These are phyloP conservation scores for Troglohyphantes excavatus DNA, from an alignment of 2,888 invertebrate genomes.

Conservation along the genomic window DNA sequence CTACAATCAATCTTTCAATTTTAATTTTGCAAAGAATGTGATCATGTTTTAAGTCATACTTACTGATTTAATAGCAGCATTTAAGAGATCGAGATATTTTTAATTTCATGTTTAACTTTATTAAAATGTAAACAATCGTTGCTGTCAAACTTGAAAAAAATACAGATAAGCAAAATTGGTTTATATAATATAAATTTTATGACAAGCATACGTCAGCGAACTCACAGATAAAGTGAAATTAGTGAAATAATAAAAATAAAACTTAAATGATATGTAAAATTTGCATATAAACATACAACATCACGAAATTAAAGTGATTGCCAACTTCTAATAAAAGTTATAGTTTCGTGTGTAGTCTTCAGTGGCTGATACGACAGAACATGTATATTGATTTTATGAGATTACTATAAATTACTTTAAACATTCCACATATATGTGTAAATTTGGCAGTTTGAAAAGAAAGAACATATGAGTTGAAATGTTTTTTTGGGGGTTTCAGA, in stretches of 20 bases:
- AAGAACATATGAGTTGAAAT: too few species aligned
- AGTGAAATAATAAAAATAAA: neutral
- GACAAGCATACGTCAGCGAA: neutral
- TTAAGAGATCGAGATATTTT: neutral
- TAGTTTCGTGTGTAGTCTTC: too few species aligned
- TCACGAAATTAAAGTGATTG: slow-evolving; percentile 44
- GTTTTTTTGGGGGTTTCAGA: too few species aligned
- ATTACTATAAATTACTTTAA: too few species aligned
- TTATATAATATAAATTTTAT: neutral
- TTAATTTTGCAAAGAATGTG: too few species aligned
- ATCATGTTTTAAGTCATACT: neutral
- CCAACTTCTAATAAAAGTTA: neutral
- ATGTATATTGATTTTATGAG: too few species aligned
- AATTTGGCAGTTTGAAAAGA: too few species aligned
- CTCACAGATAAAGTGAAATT: neutral
- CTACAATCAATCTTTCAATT: too few species aligned
- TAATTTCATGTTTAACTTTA: neutral
- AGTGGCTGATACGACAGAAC: too few species aligned
- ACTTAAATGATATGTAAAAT: neutral
- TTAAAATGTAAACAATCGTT: neutral
- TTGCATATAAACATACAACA: slow-evolving; percentile 22
- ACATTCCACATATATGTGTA: too few species aligned
- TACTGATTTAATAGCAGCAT: neutral
- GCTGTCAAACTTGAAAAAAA: neutral
- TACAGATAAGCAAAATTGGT: neutral